Conservation (phyloP, 1,140 invertebrate genomes). For the Acyrthosiphon pisum region DNA sequence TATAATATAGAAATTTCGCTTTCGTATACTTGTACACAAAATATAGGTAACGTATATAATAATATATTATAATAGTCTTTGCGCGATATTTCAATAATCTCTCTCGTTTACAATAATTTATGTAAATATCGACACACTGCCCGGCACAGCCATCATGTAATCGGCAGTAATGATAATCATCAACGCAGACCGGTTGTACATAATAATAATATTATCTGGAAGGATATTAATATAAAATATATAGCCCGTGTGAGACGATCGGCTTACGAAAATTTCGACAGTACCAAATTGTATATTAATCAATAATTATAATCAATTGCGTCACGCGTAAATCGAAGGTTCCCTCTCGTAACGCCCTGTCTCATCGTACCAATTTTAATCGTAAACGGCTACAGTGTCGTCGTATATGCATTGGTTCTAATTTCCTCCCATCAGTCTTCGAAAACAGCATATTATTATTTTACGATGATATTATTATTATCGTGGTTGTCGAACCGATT, state of each 20-base stretch:
- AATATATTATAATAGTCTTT: neutral
- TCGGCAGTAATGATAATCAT: neutral
- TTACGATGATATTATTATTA: neutral
- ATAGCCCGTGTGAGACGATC: neutral
- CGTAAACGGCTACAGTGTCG: neutral
- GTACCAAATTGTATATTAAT: constrained; percentile 1
- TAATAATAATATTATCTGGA: neutral
- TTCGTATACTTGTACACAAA: neutral
- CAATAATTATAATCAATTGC: neutral
- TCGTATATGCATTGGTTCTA: neutral
- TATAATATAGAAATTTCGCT: neutral
- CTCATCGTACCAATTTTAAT: neutral
- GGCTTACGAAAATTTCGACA: neutral
- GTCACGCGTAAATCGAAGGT: neutral
- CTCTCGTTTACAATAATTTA: neutral
- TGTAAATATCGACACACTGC: neutral
- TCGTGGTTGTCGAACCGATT: neutral
- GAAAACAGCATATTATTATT: neutral
- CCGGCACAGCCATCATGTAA: neutral
- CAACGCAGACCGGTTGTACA: neutral
- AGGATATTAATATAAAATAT: neutral
- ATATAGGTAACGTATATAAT: neutral
- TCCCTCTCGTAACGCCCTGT: neutral
- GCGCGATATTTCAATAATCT: neutral
- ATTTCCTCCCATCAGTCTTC: neutral